These are phyloP conservation scores for Leptinotarsa undecemlineata DNA, from an alignment of 1,140 invertebrate species.

Conservation along the genomic window DNA sequence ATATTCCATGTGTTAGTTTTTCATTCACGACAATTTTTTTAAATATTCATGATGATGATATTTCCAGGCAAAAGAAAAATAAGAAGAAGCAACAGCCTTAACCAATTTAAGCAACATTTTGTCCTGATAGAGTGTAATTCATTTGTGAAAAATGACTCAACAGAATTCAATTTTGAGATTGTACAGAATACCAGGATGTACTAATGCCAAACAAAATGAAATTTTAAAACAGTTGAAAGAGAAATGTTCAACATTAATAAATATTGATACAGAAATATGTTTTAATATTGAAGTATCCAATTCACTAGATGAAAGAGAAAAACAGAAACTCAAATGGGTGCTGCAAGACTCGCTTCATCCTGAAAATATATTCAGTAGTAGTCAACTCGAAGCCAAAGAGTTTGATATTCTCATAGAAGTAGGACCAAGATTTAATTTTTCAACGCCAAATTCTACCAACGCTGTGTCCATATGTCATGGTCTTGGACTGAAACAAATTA, in stretches of 20 bases:
- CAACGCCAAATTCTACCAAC: constrained; percentile 92
- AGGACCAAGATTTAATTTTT: constrained; percentile 89
- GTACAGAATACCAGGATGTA: constrained; percentile 48
- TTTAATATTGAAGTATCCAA: constrained; percentile 73
- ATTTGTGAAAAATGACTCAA: constrained; percentile 24
- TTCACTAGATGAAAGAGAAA: constrained; percentile 59
- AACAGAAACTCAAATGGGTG: constrained; percentile 70
- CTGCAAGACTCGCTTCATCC: constrained; percentile 68
- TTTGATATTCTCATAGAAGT: constrained; percentile 71
- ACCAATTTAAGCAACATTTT: no score
- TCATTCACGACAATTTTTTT: no score
- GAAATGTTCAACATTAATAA: constrained; percentile 37
- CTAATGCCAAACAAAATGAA: constrained; percentile 48
- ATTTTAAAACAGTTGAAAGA: constrained; percentile 45
- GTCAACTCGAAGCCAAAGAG: constrained; percentile 50
- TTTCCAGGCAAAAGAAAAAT: no score
- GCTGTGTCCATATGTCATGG: constrained; percentile 91
- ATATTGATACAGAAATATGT: constrained; percentile 74
- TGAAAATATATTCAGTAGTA: constrained; percentile 57
- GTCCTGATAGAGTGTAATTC: background rate
- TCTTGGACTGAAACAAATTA: constrained; percentile 73
- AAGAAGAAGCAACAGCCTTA: no score
- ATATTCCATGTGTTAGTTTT: no score
- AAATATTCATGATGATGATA: no score
- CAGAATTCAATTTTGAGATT: constrained; percentile 45